Evolutionary conservation across 1,140 invertebrate genomes (phyloP).

Genomic region (Drosophila nigrodunni): DNA sequence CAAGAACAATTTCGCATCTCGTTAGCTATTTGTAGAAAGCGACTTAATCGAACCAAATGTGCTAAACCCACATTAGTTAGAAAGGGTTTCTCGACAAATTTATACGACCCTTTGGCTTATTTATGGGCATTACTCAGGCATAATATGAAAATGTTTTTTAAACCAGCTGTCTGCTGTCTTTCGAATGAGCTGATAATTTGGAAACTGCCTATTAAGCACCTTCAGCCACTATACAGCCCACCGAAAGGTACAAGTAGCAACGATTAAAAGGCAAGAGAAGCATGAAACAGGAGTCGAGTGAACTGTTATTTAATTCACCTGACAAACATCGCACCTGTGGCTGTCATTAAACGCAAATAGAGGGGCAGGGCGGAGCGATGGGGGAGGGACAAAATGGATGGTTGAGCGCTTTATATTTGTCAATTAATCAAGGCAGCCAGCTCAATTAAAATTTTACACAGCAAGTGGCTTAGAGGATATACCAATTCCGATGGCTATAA

Average conservation of each 20-base stretch:
- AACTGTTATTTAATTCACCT: slow-evolving; percentile 38
- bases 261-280: neutral
- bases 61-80: slow-evolving; percentile 22
- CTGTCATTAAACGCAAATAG: slow-evolving; percentile 23
- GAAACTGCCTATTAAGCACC: slow-evolving; percentile 38
- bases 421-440: slow-evolving; percentile 54
- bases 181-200: slow-evolving; percentile 51
- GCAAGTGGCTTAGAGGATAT: slow-evolving; percentile 27
- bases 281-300: neutral
- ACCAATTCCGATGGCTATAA: slow-evolving; percentile 33
- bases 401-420: slow-evolving; percentile 35
- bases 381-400: neutral
- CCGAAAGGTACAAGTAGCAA: neutral
- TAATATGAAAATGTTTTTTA: slow-evolving; percentile 48
- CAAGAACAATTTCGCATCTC: slow-evolving; percentile 37
- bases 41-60: slow-evolving; percentile 23
- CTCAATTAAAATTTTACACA: slow-evolving; percentile 42
- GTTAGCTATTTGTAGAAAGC: slow-evolving; percentile 51
- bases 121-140: slow-evolving; percentile 50
- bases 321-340: slow-evolving; percentile 53
- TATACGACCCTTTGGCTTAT: slow-evolving; percentile 48
- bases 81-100: slow-evolving; percentile 31
- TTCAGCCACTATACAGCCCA: neutral
- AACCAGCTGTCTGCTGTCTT: slow-evolving; percentile 21
- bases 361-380: neutral